These are phyloP conservation scores for Lottia scabra DNA, from an alignment of 2,888 invertebrate species.

Conservation along the genomic window DNA sequence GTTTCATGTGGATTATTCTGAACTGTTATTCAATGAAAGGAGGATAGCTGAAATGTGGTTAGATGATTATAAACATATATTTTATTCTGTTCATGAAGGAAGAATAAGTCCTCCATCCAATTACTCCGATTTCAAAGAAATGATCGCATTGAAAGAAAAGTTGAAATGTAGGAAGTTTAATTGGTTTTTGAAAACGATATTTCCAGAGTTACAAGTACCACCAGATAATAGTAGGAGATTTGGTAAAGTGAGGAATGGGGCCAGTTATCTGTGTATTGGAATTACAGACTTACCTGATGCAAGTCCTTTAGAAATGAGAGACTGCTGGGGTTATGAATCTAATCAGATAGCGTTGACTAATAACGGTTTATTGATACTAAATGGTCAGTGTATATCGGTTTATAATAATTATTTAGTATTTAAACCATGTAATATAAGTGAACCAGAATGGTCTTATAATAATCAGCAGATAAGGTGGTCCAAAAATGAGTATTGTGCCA, in stretches of 20 bases:
- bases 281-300: neutral
- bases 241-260: constrained; percentile 13
- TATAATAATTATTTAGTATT: constrained; percentile 12
- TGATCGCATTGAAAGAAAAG: constrained; percentile 3
- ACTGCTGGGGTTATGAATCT: constrained; percentile 11
- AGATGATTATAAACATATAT: constrained; percentile 14
- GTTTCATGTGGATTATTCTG: constrained; percentile 14
- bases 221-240: constrained; percentile 8
- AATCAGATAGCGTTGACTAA: constrained; percentile 4
- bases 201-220: constrained; percentile 14
- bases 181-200: constrained; percentile 15
- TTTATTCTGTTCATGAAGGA: constrained; percentile 18
- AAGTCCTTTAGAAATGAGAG: constrained; percentile 6
- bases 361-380: constrained; percentile 10
- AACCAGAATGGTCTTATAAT: constrained; percentile 5
- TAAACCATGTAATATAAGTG: constrained; percentile 5
- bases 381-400: constrained; percentile 7
- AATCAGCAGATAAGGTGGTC: constrained; percentile 10
- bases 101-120: constrained; percentile 4
- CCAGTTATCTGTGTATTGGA: constrained; percentile 11
- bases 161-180: constrained; percentile 14
- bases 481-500: constrained; percentile 12
- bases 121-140: constrained; percentile 3
- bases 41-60: constrained; percentile 20
- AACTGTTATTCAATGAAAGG: constrained; percentile 16